Evolutionary conservation across 2,797 vertebrate species (phyloP).

Genomic region (Salarias fasciatus): DNA sequence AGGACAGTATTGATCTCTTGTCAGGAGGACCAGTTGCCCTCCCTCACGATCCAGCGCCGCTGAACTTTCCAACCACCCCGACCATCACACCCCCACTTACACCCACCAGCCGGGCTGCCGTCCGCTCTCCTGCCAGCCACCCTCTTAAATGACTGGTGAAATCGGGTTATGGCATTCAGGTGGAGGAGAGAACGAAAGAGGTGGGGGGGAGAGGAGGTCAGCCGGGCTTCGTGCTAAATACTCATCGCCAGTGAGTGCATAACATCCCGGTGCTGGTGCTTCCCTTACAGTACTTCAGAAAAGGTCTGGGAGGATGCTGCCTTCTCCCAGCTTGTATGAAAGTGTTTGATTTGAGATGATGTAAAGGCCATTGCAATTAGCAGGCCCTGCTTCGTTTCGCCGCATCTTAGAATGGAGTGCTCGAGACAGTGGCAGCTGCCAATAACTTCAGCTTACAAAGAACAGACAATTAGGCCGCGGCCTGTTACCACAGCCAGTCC

Average conservation of each 20-base stretch:
- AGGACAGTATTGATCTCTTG: slow-evolving; percentile 99
- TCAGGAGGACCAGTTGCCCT: slow-evolving; percentile 94
- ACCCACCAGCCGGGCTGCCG: slow-evolving; percentile 53
- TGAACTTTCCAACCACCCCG: slow-evolving; percentile 82
- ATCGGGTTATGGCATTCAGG: slow-evolving; percentile 86
- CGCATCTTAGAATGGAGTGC: slow-evolving; percentile 82
- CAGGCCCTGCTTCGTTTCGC: slow-evolving; percentile 85
- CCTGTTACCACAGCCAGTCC: slow-evolving; percentile 82
- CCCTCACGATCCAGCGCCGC: slow-evolving; percentile 83
- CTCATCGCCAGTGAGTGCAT: slow-evolving; percentile 73
- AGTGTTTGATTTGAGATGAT: slow-evolving; percentile 90
- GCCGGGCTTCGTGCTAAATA: slow-evolving; percentile 83
- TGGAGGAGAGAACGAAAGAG: slow-evolving; percentile 59
- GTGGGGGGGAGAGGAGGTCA: slow-evolving; percentile 76
- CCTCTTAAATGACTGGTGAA: slow-evolving; percentile 88
- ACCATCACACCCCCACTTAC: slow-evolving; percentile 61
- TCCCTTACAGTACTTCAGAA: slow-evolving; percentile 79
- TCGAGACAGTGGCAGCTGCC: slow-evolving; percentile 93
- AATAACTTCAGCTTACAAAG: slow-evolving; percentile 89
- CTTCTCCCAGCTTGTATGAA: slow-evolving; percentile 80
- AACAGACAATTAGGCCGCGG: slow-evolving; percentile 91
- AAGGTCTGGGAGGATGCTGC: slow-evolving; percentile 83
- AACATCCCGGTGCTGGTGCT: slow-evolving; percentile 61
- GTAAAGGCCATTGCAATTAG: slow-evolving; percentile 99
- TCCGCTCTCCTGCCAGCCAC: slow-evolving; percentile 72